Base-by-base conservation (phyloP, 2,113 vertebrate genomes). In the Illadopsis cleaveri region DNA sequence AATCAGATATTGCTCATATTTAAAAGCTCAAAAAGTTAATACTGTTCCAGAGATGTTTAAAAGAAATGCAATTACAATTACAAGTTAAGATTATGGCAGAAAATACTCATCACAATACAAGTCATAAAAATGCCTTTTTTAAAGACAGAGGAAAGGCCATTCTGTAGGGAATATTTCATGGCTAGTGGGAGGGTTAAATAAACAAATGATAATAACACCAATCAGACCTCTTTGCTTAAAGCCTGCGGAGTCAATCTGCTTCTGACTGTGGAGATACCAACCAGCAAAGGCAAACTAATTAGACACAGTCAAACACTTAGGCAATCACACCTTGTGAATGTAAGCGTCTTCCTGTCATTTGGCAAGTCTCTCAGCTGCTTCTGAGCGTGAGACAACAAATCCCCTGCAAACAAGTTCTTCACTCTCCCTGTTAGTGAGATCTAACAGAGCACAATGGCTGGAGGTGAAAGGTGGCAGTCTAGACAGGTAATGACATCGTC, bases 311-410 rank as follows among this genome's bases (percentile, higher is more conserved):
- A 98, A 98, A 98, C 98, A 98, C 97, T 98, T 98, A 98, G 98
- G 98, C 98, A 98, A 98, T 99, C 98, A 98, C 99, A 99, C 98
- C 98, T 99, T 98, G 98, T 96, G 98, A 98, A 98, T 98, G 95
- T 98, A 98, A 98, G 98, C 98, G 97, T 98, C 99, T 99, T 99
- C 98, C 98, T 99, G 98, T 99, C 99, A 99, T 98, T 98, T 98
- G 98, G 97, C 98, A 98, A 98, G 98, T 98, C 98, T 99, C 98
- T 98, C 99, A 91, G 98, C 98, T 98, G 98, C 98, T 98, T 98
- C 97, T 40, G 98, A 98, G 98, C 98, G 97, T 98, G 98, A 98
- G 98, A 98, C 98, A 98, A 98, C 96, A 97, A 97, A 98, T 97
- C 96, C 96, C 97, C 94, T 96, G 97, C 97, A 97, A 97, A 97